A percentile compares a stretch with the other conserved stretches of the same genome.
Evolutionary conservation across 2,113 vertebrate species (phyloP).

Genomic region (Siniperca knerii): DNA sequence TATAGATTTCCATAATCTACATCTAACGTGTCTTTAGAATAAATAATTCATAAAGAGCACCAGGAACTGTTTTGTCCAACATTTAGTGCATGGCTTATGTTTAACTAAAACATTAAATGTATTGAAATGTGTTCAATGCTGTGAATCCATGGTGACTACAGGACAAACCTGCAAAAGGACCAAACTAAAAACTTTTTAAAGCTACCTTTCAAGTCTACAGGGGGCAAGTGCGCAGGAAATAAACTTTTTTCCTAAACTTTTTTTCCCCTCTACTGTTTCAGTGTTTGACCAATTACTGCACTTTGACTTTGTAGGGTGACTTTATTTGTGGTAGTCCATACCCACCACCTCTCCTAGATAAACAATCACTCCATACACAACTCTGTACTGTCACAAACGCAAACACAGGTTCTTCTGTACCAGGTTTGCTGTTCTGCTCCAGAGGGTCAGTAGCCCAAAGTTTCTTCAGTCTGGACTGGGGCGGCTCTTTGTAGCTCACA

Average conservation of each 20-base stretch:
- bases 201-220: not conserved
- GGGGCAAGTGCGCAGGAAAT: not conserved
- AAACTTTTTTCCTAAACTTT: too few relatives aligned
- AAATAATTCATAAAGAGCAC: not conserved
- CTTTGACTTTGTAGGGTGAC: too few relatives aligned
- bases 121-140: not conserved
- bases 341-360: not conserved
- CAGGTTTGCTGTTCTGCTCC: conserved; percentile 99
- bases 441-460: conserved; percentile 97
- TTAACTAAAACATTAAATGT: not conserved
- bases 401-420: conserved; percentile 68
- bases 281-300: not conserved
- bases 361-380: not conserved
- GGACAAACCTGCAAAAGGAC: not conserved
- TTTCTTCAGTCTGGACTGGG: conserved; percentile 96
- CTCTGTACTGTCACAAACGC: not conserved
- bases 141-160: not conserved
- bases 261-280: too few relatives aligned
- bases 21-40: not conserved
- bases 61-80: not conserved
- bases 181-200: not conserved
- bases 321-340: not conserved
- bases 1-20: not conserved
- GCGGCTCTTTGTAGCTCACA: conserved; percentile 94
- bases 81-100: not conserved